phyloP scores from a whole-genome alignment of 2,113 vertebrate genomes.

The Nycticryphes semicollaris region DNA sequence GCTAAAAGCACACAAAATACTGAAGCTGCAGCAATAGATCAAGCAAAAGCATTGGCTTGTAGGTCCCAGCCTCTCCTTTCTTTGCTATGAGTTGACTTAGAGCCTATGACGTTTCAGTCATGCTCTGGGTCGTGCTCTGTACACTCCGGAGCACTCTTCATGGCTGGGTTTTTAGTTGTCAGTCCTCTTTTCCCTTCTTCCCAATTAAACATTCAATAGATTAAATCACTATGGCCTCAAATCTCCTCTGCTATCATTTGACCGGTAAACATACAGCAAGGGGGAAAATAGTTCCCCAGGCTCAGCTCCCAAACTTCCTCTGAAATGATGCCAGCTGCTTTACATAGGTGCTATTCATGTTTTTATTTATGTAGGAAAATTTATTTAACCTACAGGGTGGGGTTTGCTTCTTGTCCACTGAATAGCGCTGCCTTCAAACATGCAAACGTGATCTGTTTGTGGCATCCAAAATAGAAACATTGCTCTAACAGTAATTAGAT shows the following conservation, averaged over 20 bases:
- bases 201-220: not conserved
- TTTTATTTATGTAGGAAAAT: slow-evolving; percentile 55
- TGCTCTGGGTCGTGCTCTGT: not conserved
- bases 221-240: not conserved
- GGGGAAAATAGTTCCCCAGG: not conserved
- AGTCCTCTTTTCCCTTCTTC: not conserved
- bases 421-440: slow-evolving; percentile 2
- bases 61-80: not conserved
- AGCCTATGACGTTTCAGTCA: not conserved
- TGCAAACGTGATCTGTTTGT: slow-evolving; percentile 54
- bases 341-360: slow-evolving; percentile 41
- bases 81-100: not conserved
- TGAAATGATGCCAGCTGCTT: slow-evolving; percentile 53
- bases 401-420: not conserved
- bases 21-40: not conserved
- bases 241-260: not conserved
- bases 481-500: slow-evolving; percentile 71
- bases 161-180: not conserved
- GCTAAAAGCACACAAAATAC: not conserved
- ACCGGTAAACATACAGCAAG: not conserved
- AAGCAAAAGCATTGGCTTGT: not conserved
- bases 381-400: slow-evolving; percentile 21
- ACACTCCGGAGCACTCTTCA: not conserved
- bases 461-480: slow-evolving; percentile 68
- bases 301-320: not conserved